Evolutionary conservation across 1,140 invertebrate species (phyloP), one percentile per base, ranked within the genome.

Genomic region (Temnothorax nylanderi): DNA sequence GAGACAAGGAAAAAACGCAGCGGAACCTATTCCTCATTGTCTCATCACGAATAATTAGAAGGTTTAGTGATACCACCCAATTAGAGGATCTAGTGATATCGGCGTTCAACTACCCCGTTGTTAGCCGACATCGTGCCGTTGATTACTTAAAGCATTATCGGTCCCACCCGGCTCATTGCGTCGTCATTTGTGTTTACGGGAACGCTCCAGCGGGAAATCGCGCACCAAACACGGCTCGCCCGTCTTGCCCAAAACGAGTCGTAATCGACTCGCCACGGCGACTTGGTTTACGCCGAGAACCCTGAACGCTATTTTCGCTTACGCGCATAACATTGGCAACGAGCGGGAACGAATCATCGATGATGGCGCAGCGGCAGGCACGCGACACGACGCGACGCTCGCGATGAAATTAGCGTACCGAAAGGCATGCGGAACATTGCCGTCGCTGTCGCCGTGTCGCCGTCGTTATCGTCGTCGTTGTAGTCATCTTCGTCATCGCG

Each of bases 341-440:
- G 74, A 75, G 84, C 81, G 47, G 69, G 60, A 75, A 64, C 87
- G 85, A 84, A 88, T 89, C 80, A 82, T 88, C 85, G 80, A 89
- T 89, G 88, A 88, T 84, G 85, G 89, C 37, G 67, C 64, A 71
- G 86, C 34, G 76, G 51, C 78, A 65, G 64, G 44, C 65, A 32
- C 65, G 26, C 26, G 26, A 26, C 26, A 1, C 26, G 26, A 26
- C 1, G 26, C 26, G 47, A 81, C 62, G 54, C 69, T 69, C 49
- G 58, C 80, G 89, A 92, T 91, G 80, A 90, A 91, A 90, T 92
- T 91, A 91, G 88, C 87, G 89, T 87, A 85, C 87, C 71, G 86
- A 88, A 87, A 49, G 62, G 18, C 60, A 81, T 21, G 62, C 49
- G 49, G 69, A 85, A 87, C 78, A 65, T 85, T 84, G 34, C 69